These are phyloP conservation scores for Thera obeliscata DNA, from an alignment of 2,888 invertebrate genomes.

Conservation along the genomic window DNA sequence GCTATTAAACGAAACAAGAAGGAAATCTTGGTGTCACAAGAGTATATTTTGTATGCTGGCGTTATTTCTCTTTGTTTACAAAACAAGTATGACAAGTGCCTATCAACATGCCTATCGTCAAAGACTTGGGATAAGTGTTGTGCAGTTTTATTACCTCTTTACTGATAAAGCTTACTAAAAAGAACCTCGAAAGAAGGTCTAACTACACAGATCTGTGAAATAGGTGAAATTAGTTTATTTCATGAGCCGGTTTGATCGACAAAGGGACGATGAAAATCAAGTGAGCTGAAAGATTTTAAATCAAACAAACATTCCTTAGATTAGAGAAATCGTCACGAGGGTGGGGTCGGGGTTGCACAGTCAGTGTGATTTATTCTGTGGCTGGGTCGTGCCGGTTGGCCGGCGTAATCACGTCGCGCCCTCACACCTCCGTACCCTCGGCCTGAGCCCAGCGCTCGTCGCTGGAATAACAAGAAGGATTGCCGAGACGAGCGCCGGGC, in stretches of 20 bases:
- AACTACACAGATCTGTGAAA: neutral
- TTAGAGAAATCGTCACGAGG: slow-evolving; percentile 26
- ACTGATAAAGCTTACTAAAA: too few relatives aligned
- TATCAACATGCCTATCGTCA: too few relatives aligned
- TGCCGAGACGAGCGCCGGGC: neutral
- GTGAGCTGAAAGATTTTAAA: slow-evolving; percentile 20
- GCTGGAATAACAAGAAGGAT: slow-evolving; percentile 34
- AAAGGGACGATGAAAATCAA: slow-evolving; percentile 10
- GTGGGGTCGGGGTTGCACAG: slow-evolving; percentile 39
- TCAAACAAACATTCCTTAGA: slow-evolving; percentile 36
- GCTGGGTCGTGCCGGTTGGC: slow-evolving; percentile 70
- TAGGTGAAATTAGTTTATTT: neutral
- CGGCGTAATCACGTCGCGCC: slow-evolving; percentile 73
- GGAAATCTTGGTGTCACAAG: neutral
- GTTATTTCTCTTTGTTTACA: neutral
- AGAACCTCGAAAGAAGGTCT: neutral
- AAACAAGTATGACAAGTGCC: neutral
- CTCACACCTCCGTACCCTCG: slow-evolving; percentile 63
- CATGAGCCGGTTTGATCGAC: neutral
- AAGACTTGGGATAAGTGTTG: too few relatives aligned
- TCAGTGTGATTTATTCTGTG: slow-evolving; percentile 17
- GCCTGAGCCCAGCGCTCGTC: slow-evolving; percentile 34
- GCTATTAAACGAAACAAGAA: neutral
- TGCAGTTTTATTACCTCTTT: too few relatives aligned
- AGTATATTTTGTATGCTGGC: too few relatives aligned